These are phyloP conservation scores for Drosophila planitibia DNA, from an alignment of 2,888 invertebrate genomes.

Conservation along the genomic window DNA sequence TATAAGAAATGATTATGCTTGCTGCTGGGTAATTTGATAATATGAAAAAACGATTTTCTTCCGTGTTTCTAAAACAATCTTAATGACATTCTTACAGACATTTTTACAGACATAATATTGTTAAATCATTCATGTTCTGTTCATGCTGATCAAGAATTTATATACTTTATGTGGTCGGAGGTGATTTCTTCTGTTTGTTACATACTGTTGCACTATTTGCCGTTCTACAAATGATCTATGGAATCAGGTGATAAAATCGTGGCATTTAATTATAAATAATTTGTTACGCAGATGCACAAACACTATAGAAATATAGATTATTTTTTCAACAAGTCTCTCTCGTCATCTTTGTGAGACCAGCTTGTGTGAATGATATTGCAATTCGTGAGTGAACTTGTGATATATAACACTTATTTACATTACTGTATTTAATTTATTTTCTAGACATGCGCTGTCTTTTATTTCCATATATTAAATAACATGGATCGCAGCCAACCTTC, in stretches of 20 bases:
- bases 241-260: background rate
- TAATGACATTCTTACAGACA: background rate
- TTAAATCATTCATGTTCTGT: background rate
- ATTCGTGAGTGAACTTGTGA: background rate
- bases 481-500: conserved; percentile 14
- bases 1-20: background rate
- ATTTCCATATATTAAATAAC: background rate
- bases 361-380: background rate
- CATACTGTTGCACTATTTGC: too few relatives aligned
- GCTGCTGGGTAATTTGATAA: background rate
- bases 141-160: background rate
- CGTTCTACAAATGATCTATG: background rate
- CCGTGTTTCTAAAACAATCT: background rate
- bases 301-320: background rate
- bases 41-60: background rate
- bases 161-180: background rate
- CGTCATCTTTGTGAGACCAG: too few relatives aligned
- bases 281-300: background rate
- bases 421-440: background rate
- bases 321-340: background rate
- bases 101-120: background rate
- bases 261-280: conserved; percentile 5
- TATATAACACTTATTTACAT: background rate
- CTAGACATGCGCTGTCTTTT: background rate
- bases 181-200: background rate